Evolutionary conservation across 1,140 invertebrate genomes (phyloP), one percentile per base, ranked within the genome.

Genomic region (Ladona fulva): DNA sequence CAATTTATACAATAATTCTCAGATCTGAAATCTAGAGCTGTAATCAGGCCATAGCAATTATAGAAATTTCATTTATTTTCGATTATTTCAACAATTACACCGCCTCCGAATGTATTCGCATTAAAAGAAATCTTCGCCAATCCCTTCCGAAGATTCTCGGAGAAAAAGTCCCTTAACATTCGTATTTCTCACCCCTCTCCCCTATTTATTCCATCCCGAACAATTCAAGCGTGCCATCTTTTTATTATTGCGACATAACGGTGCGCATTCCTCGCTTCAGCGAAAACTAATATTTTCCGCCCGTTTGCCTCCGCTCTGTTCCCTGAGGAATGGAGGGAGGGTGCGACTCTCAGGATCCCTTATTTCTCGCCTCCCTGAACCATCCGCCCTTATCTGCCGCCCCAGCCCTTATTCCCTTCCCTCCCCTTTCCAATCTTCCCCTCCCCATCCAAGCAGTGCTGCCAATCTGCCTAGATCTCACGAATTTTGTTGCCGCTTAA

Each of bases 231-330:
- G 29, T 37, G 29, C 29, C 29, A 37, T 37, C 29, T 66, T 66
- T 66, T 66, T 66, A 66, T 66, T 66, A 66, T 66, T 66, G 52
- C 52, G 52, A 66, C 52, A 16, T 66, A 66, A 66, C 52, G 52
- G 3, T 19, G 52, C 52, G 52, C n/a, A 37, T 66, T 66, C 52
- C 52, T 19, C 52, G 14, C 52, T 66, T 22, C 52, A 66, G n/a
- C 16, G 52, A 66, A 22, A 66, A 66, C 52, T 22, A 66, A 66
- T 66, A 66, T 66, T 66, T 66, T 66, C 52, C 52, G n/a, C 52
- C 52, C 52, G 14, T 22, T 66, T 22, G 52, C 52, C 52, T 19
- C 12, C 52, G 52, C 44, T 10, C 10, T 19, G 44, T 66, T 19
- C 52, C 52, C 52, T 22, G 1, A 66, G 52, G 52, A 52, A 11